Conservation (phyloP, 2,888 invertebrate species). For the Scaptomyza polygonia region DNA sequence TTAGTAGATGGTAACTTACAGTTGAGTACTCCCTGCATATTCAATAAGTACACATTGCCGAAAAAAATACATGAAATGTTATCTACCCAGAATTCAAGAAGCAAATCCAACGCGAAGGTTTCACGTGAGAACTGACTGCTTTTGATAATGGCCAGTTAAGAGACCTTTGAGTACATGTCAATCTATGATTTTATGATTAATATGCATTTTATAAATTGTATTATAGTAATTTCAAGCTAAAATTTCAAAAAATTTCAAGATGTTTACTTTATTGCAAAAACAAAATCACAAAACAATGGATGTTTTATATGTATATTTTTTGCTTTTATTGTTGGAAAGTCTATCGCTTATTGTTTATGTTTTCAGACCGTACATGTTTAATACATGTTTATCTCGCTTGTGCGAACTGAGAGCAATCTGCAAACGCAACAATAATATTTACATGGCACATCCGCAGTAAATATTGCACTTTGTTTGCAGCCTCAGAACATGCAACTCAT, state of each 20-base stretch:
- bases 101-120: constrained; percentile 7
- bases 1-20: not conserved
- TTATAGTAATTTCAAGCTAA: constrained; percentile 5
- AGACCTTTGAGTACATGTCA: constrained; percentile 51
- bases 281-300: not conserved
- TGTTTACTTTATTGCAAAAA: constrained; percentile 32
- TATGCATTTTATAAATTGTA: constrained; percentile 4
- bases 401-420: constrained; percentile 47
- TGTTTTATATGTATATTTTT: constrained; percentile 1
- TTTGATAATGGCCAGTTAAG: constrained; percentile 50
- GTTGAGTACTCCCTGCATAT: not conserved
- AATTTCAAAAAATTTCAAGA: constrained; percentile 14
- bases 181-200: constrained; percentile 2
- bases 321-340: constrained; percentile 11
- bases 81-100: constrained; percentile 19
- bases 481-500: not conserved
- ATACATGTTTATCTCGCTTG: constrained; percentile 53
- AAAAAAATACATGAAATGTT: constrained; percentile 18
- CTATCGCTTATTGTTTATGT: constrained; percentile 49
- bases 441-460: constrained; percentile 34
- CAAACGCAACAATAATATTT: constrained; percentile 57
- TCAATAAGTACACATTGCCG: constrained; percentile 1
- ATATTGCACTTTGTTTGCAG: constrained; percentile 20
- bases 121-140: constrained; percentile 63
- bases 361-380: constrained; percentile 34